A percentile compares a stretch with the other conserved stretches of the same genome.
These are phyloP conservation scores for Loriculus beryllinus DNA, from an alignment of 2,797 vertebrate species.

Conservation along the genomic window DNA sequence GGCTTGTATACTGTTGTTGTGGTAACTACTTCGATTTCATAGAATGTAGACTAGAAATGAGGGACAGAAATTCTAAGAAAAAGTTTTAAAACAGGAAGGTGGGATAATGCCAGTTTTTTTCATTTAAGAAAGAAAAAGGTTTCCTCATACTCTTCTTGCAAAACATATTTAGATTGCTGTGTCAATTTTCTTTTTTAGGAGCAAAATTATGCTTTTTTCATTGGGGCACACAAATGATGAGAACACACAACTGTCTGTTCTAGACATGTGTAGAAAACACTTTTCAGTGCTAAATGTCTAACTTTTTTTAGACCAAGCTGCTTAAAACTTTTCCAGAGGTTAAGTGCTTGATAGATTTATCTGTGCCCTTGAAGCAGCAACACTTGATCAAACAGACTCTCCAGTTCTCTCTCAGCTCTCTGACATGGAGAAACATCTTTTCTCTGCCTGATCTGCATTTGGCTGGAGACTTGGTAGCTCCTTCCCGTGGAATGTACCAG, in stretches of 20 bases:
- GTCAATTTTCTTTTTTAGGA: not conserved
- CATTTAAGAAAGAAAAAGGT: not conserved
- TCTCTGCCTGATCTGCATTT: not conserved
- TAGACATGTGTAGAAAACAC: not conserved
- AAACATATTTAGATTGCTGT: not conserved
- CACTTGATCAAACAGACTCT: not conserved
- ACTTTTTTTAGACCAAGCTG: not conserved
- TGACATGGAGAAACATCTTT: not conserved
- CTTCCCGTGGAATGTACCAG: not conserved
- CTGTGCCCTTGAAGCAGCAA: not conserved
- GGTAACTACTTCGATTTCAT: not conserved
- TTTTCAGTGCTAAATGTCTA: not conserved
- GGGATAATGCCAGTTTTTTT: not conserved
- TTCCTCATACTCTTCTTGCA: not conserved
- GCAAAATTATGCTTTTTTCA: not conserved
- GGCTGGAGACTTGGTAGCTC: not conserved
- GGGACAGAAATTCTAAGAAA: constrained; percentile 1
- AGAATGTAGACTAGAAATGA: not conserved
- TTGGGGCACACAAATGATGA: rapidly evolving
- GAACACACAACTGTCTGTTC: not conserved
- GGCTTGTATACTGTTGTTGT: not conserved
- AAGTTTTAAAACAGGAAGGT: not conserved
- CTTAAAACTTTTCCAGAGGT: not conserved
- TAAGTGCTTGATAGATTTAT: not conserved
- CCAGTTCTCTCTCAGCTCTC: not conserved